phyloP scores from a whole-genome alignment of 2,888 invertebrate species.

The Ecdyonurus torrentis region DNA sequence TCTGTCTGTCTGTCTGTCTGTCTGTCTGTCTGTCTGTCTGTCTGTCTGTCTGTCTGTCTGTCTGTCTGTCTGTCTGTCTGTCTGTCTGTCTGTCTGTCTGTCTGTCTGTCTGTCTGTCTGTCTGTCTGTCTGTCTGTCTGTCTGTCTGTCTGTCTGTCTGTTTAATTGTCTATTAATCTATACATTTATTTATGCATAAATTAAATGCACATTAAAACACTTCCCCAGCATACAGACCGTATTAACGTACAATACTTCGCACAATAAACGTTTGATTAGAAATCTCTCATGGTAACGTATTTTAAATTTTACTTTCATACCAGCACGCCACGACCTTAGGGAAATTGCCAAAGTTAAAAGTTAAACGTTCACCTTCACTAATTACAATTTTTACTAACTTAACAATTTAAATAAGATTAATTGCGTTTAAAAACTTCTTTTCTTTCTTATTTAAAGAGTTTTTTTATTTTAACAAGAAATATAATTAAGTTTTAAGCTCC shows the following conservation, averaged over 20 bases:
- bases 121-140: constrained; percentile 3
- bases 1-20: constrained; percentile 4
- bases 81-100: constrained; percentile 6
- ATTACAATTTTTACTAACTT: not conserved
- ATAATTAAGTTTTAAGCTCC: not conserved
- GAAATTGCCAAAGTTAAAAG: not conserved
- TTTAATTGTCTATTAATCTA: too few relatives aligned
- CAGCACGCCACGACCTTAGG: not conserved
- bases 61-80: constrained; percentile 8
- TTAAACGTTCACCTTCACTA: not conserved
- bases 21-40: constrained; percentile 6
- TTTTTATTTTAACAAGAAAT: not conserved
- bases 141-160: constrained; percentile 6
- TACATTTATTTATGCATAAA: too few relatives aligned
- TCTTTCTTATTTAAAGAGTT: not conserved
- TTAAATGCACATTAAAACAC: too few relatives aligned
- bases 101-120: constrained; percentile 6
- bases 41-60: constrained; percentile 7
- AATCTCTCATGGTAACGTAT: too few relatives aligned
- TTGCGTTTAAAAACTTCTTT: too few relatives aligned
- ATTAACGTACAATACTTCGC: too few relatives aligned
- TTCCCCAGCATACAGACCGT: too few relatives aligned
- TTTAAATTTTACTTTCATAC: too few relatives aligned
- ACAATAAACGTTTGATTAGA: too few relatives aligned
- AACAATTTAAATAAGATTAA: too few relatives aligned